A percentile compares a stretch with the other conserved stretches of the same genome.
These are phyloP conservation scores for Litoditis marina DNA, from an alignment of 2,888 invertebrate genomes.

Conservation along the genomic window DNA sequence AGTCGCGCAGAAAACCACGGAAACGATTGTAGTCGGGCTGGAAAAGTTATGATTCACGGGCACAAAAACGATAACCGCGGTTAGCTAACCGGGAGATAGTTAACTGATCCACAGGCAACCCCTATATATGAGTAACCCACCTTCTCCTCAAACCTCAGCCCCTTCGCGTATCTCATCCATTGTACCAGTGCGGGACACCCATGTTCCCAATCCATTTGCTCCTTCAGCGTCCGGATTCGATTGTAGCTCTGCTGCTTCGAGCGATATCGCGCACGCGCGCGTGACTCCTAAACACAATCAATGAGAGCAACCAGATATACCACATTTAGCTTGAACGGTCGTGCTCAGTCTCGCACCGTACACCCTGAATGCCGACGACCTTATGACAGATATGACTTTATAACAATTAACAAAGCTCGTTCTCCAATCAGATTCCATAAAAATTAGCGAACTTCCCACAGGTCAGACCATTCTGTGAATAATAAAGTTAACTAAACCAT, in stretches of 20 bases:
- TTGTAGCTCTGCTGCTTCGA: constrained; percentile 27
- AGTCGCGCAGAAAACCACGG: constrained; percentile 21
- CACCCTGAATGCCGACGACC: no score
- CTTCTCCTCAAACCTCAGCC: constrained; percentile 29
- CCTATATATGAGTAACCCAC: background rate
- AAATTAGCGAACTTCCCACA: no score
- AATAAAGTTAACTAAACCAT: no score
- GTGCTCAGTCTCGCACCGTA: no score
- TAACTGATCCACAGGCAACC: background rate
- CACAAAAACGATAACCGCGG: background rate
- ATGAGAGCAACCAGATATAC: no score
- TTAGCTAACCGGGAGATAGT: no score
- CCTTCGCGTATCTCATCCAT: constrained; percentile 34
- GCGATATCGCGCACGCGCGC: background rate
- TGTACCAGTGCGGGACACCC: constrained; percentile 40
- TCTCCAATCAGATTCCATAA: no score
- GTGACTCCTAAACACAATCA: background rate
- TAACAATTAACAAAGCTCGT: no score
- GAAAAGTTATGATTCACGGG: constrained; percentile 1
- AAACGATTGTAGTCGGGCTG: constrained; percentile 46
- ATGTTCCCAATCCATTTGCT: constrained; percentile 32
- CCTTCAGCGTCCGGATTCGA: constrained; percentile 36
- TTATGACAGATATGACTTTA: no score
- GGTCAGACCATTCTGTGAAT: no score
- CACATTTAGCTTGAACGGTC: no score